Evolutionary conservation across 2,113 vertebrate genomes (phyloP).

Genomic region (human): DNA sequence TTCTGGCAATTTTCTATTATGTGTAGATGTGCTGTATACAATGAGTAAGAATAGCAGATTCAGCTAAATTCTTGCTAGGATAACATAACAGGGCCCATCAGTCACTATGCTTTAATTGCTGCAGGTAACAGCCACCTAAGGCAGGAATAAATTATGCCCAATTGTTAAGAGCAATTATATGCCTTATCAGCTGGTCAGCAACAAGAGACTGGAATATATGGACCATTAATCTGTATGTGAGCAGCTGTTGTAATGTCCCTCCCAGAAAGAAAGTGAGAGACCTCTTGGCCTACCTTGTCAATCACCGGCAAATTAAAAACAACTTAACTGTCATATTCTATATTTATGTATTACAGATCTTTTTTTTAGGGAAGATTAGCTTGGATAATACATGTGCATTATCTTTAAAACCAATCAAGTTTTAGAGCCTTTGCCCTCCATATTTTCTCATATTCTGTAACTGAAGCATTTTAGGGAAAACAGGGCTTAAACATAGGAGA

Average conservation of each 20-base stretch:
- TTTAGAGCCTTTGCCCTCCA: neutral
- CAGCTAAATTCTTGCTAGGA: conserved; percentile 49
- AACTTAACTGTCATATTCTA: conserved; percentile 36
- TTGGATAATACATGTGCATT: conserved; percentile 23
- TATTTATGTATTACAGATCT: neutral
- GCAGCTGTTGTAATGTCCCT: conserved; percentile 64
- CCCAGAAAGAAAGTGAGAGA: conserved; percentile 47
- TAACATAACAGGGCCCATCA: conserved; percentile 41
- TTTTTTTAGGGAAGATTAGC: conserved; percentile 40
- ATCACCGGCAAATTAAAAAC: conserved; percentile 71
- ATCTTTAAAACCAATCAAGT: conserved; percentile 29
- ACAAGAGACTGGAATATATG: conserved; percentile 70
- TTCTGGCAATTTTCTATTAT: neutral
- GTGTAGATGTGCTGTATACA: neutral
- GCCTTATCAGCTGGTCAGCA: conserved; percentile 76
- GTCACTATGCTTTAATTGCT: conserved; percentile 67
- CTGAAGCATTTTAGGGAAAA: neutral
- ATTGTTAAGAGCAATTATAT: conserved; percentile 74
- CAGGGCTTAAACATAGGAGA: neutral
- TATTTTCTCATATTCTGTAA: neutral
- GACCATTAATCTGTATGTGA: conserved; percentile 74
- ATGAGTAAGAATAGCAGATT: conserved; percentile 15
- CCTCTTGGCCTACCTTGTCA: conserved; percentile 61
- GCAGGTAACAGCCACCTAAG: conserved; percentile 64
- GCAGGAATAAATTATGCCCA: conserved; percentile 72